These are phyloP conservation scores for Caenorhabditis sp. DNA, from an alignment of 2,888 invertebrate species.

Conservation along the genomic window DNA sequence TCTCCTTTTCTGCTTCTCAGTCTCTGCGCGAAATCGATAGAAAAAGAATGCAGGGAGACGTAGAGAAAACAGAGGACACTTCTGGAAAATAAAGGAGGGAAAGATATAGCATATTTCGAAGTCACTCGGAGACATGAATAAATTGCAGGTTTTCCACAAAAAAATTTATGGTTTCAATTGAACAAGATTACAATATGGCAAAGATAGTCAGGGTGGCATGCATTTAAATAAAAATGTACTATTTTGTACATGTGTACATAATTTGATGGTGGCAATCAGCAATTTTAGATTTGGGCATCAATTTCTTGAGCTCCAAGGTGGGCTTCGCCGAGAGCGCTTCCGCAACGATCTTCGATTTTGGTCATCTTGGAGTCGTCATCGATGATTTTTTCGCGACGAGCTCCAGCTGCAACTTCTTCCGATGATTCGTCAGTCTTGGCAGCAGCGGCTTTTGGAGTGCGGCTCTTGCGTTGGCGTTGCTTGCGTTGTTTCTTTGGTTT, in stretches of 20 bases:
- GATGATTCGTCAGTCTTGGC: not conserved
- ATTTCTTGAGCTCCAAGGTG: constrained; percentile 38
- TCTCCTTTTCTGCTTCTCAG: not conserved
- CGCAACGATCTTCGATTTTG: constrained; percentile 20
- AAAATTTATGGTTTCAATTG: not conserved
- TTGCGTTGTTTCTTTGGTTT: constrained; percentile 32
- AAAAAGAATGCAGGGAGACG: not conserved
- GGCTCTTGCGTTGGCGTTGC: constrained; percentile 13
- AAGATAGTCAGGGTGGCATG: not conserved
- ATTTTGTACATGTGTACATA: constrained; percentile 14
- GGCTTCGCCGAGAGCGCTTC: constrained; percentile 26
- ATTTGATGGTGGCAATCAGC: not conserved
- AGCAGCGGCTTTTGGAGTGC: constrained; percentile 10
- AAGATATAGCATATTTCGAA: not conserved
- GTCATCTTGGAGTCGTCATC: constrained; percentile 10
- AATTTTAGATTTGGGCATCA: constrained; percentile 28
- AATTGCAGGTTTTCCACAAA: not conserved
- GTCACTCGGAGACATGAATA: no score
- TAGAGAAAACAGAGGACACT: not conserved
- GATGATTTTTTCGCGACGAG: constrained; percentile 10
- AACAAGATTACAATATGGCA: constrained; percentile 5
- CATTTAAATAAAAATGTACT: not conserved
- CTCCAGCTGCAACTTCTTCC: constrained; percentile 14
- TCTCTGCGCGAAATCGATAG: not conserved
- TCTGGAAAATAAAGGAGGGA: not conserved